A percentile compares a stretch with the other conserved stretches of the same genome.
phyloP scores from a whole-genome alignment of 2,113 vertebrate species.

The Serranochromis macrocephalus region DNA sequence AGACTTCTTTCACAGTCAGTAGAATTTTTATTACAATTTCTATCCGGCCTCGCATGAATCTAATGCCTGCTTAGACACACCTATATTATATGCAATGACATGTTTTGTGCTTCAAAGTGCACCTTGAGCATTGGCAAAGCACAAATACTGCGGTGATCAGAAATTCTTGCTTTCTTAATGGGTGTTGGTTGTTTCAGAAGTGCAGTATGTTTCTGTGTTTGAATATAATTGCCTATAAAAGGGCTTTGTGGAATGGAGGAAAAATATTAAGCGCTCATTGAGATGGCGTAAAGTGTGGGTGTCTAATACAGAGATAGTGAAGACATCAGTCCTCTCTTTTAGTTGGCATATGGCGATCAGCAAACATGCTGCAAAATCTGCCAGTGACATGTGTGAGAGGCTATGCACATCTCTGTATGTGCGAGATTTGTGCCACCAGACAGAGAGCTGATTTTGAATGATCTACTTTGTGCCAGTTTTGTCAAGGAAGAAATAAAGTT shows the following conservation, averaged over 20 bases:
- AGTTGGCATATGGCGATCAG: slow-evolving; percentile 58
- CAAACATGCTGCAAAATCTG: slow-evolving; percentile 59
- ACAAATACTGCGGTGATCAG: not conserved
- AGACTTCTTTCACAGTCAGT: not conserved
- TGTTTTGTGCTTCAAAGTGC: not conserved
- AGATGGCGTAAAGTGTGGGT: slow-evolving; percentile 18
- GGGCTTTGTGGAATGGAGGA: not conserved
- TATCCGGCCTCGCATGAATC: not conserved
- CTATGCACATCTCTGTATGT: slow-evolving; percentile 13
- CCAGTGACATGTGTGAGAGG: slow-evolving; percentile 51
- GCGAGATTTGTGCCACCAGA: slow-evolving; percentile 5
- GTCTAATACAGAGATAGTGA: slow-evolving; percentile 28
- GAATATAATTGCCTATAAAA: not conserved
- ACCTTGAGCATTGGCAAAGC: not conserved
- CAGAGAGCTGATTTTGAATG: slow-evolving; percentile 6
- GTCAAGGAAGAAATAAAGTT: not conserved
- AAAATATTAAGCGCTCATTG: not conserved
- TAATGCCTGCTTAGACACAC: not conserved
- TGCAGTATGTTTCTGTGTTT: not conserved
- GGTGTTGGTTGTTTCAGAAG: not conserved
- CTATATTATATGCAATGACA: not conserved
- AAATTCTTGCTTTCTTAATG: not conserved
- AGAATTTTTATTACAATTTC: not conserved
- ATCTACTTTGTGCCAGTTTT: not conserved
- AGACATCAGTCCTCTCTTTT: slow-evolving; percentile 45